These are phyloP conservation scores for Epizoanthus illoricatus DNA, from an alignment of 92 coral and sea anemone genomes.

Conservation along the genomic window DNA sequence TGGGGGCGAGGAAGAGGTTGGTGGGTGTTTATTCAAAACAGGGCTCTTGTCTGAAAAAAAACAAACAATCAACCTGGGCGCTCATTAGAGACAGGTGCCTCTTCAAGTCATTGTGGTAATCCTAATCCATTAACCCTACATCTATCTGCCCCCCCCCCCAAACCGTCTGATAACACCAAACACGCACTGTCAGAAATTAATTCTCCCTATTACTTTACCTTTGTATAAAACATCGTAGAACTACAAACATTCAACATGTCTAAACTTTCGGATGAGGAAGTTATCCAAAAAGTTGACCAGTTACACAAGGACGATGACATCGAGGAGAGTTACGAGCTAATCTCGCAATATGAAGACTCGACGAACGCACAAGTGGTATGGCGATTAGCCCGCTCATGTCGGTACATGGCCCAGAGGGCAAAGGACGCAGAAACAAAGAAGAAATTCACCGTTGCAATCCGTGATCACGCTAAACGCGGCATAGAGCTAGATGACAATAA, in stretches of 20 bases:
- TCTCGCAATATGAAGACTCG: constrained; percentile 14
- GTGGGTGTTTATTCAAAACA: no score
- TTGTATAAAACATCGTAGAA: background rate
- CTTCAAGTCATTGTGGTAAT: no score
- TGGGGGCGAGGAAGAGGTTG: no score
- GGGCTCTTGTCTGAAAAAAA: no score
- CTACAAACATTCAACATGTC: constrained; percentile 5
- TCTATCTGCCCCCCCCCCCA: no score
- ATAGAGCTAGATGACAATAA: constrained; percentile 7
- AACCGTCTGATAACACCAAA: no score
- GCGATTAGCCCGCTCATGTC: constrained; percentile 28
- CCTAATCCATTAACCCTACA: no score
- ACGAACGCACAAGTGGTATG: constrained; percentile 10
- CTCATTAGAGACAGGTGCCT: no score
- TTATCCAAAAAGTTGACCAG: constrained; percentile 29
- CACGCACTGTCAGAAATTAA: no score
- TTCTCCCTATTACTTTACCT: no score
- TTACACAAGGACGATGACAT: background rate
- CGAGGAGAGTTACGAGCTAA: constrained; percentile 3
- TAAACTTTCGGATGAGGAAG: constrained; percentile 27
- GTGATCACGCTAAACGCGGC: constrained; percentile 32
- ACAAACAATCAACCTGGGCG: no score
- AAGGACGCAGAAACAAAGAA: constrained; percentile 6
- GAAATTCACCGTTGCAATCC: constrained; percentile 18
- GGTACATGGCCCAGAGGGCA: constrained; percentile 9